Conservation (phyloP, 2,888 invertebrate species). For the Pachliopta kotzebuea region DNA sequence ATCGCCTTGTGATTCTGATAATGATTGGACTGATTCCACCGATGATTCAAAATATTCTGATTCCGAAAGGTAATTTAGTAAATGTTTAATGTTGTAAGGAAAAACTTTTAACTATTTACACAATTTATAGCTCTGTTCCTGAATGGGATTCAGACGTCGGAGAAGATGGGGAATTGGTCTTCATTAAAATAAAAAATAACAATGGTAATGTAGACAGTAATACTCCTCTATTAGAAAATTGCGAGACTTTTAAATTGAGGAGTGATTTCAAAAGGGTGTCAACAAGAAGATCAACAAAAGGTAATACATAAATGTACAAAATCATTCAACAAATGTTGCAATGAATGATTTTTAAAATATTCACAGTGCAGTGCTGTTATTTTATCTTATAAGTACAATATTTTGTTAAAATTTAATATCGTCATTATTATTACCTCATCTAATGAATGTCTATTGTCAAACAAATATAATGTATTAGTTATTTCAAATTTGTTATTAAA, state of each 20-base stretch:
- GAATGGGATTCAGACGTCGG: constrained; percentile 85
- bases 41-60: constrained; percentile 80
- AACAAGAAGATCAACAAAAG: constrained; percentile 65
- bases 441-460: no score
- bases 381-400: not conserved
- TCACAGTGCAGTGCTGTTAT: not conserved
- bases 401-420: no score
- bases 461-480: no score
- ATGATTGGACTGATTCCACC: constrained; percentile 72
- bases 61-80: constrained; percentile 76
- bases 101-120: not conserved
- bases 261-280: constrained; percentile 72
- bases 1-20: constrained; percentile 68
- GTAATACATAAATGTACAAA: constrained; percentile 38
- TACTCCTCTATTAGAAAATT: constrained; percentile 62
- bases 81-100: not conserved
- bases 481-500: no score
- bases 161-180: constrained; percentile 84
- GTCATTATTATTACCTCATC: no score
- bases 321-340: not conserved
- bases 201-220: constrained; percentile 42
- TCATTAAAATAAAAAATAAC: constrained; percentile 77
- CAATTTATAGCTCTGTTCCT: constrained; percentile 77
- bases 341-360: not conserved
- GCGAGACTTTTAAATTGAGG: constrained; percentile 66